These are phyloP conservation scores for Amniataba percoides DNA, from an alignment of 2,797 vertebrate species.

Conservation along the genomic window DNA sequence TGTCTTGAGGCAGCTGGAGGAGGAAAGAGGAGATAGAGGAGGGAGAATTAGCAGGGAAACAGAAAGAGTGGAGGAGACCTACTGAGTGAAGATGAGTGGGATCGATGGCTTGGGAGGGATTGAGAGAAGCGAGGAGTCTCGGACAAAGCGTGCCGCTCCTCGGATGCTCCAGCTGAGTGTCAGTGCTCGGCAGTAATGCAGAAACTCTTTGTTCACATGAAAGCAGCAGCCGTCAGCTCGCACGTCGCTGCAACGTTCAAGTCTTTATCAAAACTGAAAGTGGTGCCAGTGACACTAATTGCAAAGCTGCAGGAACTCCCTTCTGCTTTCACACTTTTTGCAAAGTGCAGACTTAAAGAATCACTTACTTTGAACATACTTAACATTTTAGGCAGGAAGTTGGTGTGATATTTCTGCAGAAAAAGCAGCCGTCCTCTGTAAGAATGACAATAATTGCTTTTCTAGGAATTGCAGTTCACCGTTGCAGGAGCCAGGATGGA, in stretches of 20 bases:
- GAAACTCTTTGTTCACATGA: constrained; percentile 50
- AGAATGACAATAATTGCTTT: constrained; percentile 6
- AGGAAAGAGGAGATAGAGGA: constrained; percentile 55
- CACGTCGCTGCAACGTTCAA: constrained; percentile 24
- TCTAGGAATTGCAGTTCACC: not conserved
- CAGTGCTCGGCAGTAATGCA: constrained; percentile 27
- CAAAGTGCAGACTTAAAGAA: constrained; percentile 13
- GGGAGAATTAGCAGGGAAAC: constrained; percentile 63
- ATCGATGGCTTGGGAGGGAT: constrained; percentile 69
- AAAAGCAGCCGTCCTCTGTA: not conserved
- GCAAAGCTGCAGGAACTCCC: constrained; percentile 13
- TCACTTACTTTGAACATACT: constrained; percentile 2
- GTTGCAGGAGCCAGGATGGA: not conserved
- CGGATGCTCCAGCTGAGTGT: constrained; percentile 38
- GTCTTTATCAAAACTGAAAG: constrained; percentile 37
- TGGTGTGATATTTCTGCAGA: not conserved
- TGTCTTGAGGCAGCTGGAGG: constrained; percentile 57
- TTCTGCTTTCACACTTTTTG: not conserved
- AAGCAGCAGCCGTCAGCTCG: constrained; percentile 26
- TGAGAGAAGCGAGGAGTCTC: constrained; percentile 43
- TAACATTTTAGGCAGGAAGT: not conserved
- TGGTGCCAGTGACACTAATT: constrained; percentile 11
- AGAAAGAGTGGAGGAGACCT: constrained; percentile 55
- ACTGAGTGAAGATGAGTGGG: constrained; percentile 61
- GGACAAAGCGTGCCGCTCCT: constrained; percentile 60